phyloP scores from a whole-genome alignment of 1,140 invertebrate species.

The Euglossa dilemma region DNA sequence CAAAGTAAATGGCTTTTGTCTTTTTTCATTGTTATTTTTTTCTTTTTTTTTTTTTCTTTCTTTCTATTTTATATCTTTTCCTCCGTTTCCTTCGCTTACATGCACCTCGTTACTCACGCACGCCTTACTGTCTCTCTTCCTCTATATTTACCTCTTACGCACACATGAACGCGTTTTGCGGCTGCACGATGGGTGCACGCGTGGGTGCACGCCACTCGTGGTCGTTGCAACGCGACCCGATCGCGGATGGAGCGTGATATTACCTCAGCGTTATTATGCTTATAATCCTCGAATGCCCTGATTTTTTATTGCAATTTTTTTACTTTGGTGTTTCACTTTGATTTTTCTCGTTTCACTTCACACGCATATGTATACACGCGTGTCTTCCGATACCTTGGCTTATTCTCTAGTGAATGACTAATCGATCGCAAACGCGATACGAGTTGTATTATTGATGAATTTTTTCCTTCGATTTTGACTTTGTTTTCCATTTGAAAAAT shows the following conservation, averaged over 20 bases:
- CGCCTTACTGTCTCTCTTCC: neutral
- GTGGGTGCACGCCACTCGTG: slow-evolving; percentile 1
- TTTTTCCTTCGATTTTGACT: neutral
- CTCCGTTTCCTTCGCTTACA: neutral
- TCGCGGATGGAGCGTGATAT: slow-evolving; percentile 14
- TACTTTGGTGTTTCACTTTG: no score
- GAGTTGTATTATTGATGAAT: neutral
- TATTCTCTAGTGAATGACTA: neutral
- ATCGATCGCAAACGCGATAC: neutral
- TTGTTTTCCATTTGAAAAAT: neutral
- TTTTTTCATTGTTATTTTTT: no score
- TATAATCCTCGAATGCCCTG: neutral
- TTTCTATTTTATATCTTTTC: neutral
- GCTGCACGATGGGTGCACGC: neutral
- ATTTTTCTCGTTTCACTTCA: neutral
- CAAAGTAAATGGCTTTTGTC: neutral
- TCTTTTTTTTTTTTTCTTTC: neutral
- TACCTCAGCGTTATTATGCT: neutral
- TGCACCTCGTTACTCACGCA: neutral
- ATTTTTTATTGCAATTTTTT: neutral
- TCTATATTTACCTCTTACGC: neutral
- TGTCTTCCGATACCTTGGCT: no score
- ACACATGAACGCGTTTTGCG: neutral
- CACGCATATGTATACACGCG: no score
- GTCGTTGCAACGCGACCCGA: slow-evolving; percentile 4